These are phyloP conservation scores for Clinocottus analis DNA, from an alignment of 2,113 vertebrate genomes.

Conservation along the genomic window DNA sequence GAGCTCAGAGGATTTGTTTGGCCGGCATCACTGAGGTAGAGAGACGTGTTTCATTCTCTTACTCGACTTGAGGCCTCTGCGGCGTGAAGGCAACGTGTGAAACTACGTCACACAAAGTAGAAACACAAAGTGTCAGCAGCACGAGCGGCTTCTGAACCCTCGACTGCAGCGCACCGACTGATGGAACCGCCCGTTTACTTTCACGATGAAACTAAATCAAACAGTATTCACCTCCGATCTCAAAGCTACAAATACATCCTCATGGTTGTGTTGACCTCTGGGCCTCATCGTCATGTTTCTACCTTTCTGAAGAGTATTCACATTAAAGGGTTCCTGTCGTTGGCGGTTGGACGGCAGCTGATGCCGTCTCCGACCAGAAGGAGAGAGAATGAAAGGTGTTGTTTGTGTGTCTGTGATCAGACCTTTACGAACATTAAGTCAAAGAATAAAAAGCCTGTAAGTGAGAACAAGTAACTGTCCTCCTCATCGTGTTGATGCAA, in stretches of 20 bases:
- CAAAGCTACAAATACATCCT: not conserved
- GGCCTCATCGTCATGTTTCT: not conserved
- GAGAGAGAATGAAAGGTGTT: not conserved
- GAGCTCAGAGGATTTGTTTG: not conserved
- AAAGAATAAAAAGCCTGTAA: slow-evolving; percentile 3
- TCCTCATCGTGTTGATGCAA: not conserved
- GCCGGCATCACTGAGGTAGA: slow-evolving; percentile 72
- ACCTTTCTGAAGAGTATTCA: slow-evolving; percentile 12
- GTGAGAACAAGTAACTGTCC: not conserved
- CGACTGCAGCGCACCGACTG: not conserved
- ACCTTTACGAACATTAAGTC: not conserved
- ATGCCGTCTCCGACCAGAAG: not conserved
- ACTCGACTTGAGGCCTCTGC: slow-evolving; percentile 15
- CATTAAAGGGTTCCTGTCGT: slow-evolving; percentile 27
- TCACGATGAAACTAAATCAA: not conserved
- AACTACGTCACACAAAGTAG: slow-evolving; percentile 10
- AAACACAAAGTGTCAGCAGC: slow-evolving; percentile 2
- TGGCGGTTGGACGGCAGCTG: not conserved
- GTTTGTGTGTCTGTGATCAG: not conserved
- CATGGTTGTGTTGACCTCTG: not conserved
- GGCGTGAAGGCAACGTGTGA: slow-evolving; percentile 7
- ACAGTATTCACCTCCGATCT: not conserved
- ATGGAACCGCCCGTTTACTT: not conserved
- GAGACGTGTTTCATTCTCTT: slow-evolving; percentile 42
- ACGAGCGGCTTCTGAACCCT: slow-evolving; percentile 1